Conservation (phyloP, 1,140 invertebrate species). For the Atopsyche davidsoni region DNA sequence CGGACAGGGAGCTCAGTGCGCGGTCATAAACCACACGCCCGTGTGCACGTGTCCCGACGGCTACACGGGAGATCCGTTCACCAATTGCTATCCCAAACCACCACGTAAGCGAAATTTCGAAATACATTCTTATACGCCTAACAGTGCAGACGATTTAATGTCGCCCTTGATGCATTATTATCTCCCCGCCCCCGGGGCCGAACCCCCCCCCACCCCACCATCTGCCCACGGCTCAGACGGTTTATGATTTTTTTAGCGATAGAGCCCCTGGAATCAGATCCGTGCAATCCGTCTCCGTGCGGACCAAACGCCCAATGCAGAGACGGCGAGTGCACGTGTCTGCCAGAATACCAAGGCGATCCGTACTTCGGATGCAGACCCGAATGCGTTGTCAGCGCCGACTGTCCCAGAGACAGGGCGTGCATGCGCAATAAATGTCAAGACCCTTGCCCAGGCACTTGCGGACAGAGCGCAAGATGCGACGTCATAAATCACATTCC, state of each 20-base stretch:
- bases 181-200: too few species aligned
- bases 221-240: too few species aligned
- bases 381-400: conserved; percentile 62
- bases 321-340: conserved; percentile 57
- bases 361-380: conserved; percentile 61
- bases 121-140: too few species aligned
- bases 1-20: conserved; percentile 58
- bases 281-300: conserved; percentile 63
- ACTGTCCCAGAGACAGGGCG: conserved; percentile 61
- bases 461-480: conserved; percentile 61
- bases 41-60: conserved; percentile 61
- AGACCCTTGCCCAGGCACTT: conserved; percentile 63
- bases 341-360: conserved; percentile 62
- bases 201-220: too few species aligned
- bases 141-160: too few species aligned
- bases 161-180: too few species aligned
- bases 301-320: conserved; percentile 57
- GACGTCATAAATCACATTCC: conserved; percentile 64
- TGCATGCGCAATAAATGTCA: conserved; percentile 64
- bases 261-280: conserved; percentile 40
- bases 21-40: conserved; percentile 62
- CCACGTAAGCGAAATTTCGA: conserved; percentile 28
- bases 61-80: conserved; percentile 66
- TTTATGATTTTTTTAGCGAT: conserved; percentile 51
- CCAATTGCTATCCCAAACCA: conserved; percentile 47